Base-by-base conservation (phyloP, 2,888 invertebrate genomes). In the Rambutsinella grinnellia region DNA sequence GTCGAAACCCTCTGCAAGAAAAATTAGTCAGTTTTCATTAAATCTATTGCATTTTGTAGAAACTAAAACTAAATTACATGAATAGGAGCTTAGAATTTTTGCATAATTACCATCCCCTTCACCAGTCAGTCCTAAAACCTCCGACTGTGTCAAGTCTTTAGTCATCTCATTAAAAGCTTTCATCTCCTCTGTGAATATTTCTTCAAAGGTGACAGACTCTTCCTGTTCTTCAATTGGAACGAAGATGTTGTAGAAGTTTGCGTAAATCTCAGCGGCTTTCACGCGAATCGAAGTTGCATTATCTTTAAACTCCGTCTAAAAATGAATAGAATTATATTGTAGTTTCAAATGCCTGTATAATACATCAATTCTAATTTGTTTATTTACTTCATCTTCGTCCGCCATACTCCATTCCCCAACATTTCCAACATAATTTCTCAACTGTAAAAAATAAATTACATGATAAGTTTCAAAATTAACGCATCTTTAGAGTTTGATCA, bases 361-460 rank as follows among this genome's bases (percentile, higher is more conserved):
- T 53, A 27, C 15, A 47, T 17, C 17, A 26, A 28, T 21, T 21
- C 15, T 23, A 24, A n/a, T n/a, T n/a, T n/a, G n/a, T 15, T 24
- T 44, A 70, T 67, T 17, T 5, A 53, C 61, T 70, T 69, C 87
- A 62, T 90, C 89, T 79, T 92, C 91, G 36, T 90, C 90, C 1
- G 88, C 88, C 76, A 91, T 88, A 81, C 91, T 91, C 94, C 94
- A 94, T 17, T 91, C 90, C 3, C 90, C 89, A 1, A 91, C 87
- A 86, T 94, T 94, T 6, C 95, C 95, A 46, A 94, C 91, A 86
- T 95, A 95, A 54, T 91, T 90, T 17, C 93, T 89, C 86, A 94
- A 88, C 88, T 88, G 72, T 23, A 72, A 54, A 27, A 21, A 23
- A 36, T 36, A 24, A 24, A 10, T 15, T 10, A 44, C 15, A 10